These are phyloP conservation scores for Acomys russatus DNA, from an alignment of 2,797 vertebrate species.

Conservation along the genomic window DNA sequence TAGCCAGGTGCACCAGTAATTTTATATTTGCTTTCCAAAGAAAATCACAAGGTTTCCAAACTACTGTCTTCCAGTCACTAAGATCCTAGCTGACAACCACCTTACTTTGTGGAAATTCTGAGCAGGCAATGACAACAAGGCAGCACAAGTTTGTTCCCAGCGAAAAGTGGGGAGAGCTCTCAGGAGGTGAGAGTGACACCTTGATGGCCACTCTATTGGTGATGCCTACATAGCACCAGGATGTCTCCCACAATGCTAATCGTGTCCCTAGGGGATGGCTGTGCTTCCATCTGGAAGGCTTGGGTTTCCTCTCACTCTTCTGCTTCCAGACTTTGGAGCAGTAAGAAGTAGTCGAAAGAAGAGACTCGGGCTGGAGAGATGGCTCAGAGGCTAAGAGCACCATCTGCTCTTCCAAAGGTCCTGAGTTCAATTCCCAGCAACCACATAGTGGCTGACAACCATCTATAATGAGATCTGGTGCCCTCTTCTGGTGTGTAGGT, in stretches of 20 bases:
- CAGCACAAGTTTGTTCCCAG: neutral
- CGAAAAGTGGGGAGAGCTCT: accelerated
- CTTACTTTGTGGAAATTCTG: neutral
- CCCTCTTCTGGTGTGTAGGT: too few species aligned
- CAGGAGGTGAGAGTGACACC: accelerated
- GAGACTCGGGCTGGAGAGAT: neutral
- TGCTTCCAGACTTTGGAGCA: neutral
- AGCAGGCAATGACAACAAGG: neutral
- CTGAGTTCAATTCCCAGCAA: too few species aligned
- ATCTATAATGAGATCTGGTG: too few species aligned
- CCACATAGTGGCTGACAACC: too few species aligned
- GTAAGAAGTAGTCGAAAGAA: neutral
- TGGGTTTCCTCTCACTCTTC: neutral
- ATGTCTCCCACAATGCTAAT: neutral
- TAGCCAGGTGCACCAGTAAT: neutral
- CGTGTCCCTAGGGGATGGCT: too few species aligned
- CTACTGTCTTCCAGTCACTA: neutral
- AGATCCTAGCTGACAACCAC: neutral
- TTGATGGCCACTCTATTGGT: too few species aligned
- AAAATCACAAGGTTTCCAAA: neutral
- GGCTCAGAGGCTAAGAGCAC: too few species aligned
- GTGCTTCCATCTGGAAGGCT: too few species aligned
- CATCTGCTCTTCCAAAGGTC: too few species aligned
- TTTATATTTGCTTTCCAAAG: neutral
- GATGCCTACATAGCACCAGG: accelerated